phyloP scores from a whole-genome alignment of 2,888 invertebrate species.

The Polydesmus complanatus region DNA sequence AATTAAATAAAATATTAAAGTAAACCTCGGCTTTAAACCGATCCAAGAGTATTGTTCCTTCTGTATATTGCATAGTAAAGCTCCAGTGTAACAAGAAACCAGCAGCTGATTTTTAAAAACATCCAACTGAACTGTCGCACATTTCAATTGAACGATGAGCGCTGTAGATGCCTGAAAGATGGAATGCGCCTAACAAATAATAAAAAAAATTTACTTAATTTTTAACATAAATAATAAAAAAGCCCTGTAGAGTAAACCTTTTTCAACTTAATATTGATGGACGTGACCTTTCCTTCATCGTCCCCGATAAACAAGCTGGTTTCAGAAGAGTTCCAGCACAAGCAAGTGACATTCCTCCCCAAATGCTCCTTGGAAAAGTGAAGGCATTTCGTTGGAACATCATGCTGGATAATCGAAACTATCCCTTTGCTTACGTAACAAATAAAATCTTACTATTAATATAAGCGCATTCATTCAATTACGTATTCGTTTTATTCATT shows the following conservation, averaged over 20 bases:
- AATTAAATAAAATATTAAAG: not conserved
- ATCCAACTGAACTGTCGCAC: slow-evolving; percentile 15
- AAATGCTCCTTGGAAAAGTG: slow-evolving; percentile 5
- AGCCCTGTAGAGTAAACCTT: slow-evolving; percentile 3
- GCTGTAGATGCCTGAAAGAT: slow-evolving; percentile 13
- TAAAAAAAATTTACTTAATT: not conserved
- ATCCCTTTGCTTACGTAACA: slow-evolving; percentile 14
- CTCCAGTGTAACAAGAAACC: slow-evolving; percentile 12
- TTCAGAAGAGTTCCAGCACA: slow-evolving; percentile 4
- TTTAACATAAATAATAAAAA: too few species aligned
- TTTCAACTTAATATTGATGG: slow-evolving; percentile 5
- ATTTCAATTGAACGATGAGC: slow-evolving; percentile 14
- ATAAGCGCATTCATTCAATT: not conserved
- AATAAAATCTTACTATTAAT: not conserved
- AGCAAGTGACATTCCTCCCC: not conserved
- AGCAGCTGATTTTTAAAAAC: slow-evolving; percentile 14
- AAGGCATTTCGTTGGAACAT: slow-evolving; percentile 2
- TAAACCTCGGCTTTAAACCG: slow-evolving; percentile 16
- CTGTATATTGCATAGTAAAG: slow-evolving; percentile 15
- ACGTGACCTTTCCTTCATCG: slow-evolving; percentile 6
- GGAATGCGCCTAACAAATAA: slow-evolving; percentile 12
- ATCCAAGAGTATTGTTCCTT: slow-evolving; percentile 18
- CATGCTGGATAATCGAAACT: slow-evolving; percentile 9
- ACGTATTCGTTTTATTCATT: not conserved
- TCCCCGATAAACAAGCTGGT: slow-evolving; percentile 5